These are phyloP conservation scores for Chrysemys picta DNA, from an alignment of 2,113 vertebrate genomes.

Conservation along the genomic window DNA sequence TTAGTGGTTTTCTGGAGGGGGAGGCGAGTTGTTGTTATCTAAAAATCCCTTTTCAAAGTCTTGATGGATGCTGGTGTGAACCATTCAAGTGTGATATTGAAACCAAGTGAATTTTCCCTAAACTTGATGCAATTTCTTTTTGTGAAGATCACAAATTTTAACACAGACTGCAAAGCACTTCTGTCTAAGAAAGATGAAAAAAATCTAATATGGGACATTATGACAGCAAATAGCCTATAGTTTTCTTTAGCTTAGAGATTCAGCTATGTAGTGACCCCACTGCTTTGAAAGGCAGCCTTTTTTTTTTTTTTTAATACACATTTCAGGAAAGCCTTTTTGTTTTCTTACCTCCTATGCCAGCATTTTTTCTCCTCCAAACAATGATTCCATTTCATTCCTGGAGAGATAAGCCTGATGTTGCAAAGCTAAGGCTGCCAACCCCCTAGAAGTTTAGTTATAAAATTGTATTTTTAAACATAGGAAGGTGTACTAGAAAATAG, in stretches of 20 bases:
- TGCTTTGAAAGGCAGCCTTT: background rate
- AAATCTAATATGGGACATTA: conserved; percentile 12
- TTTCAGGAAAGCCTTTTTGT: background rate
- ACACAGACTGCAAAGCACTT: background rate
- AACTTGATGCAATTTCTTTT: conserved; percentile 56
- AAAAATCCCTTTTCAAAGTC: conserved; percentile 53
- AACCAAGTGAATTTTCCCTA: conserved; percentile 27
- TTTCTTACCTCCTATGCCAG: conserved; percentile 5
- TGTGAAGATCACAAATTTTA: background rate
- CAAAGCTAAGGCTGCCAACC: background rate
- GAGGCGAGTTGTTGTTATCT: background rate
- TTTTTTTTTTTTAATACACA: background rate
- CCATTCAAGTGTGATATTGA: conserved; percentile 62
- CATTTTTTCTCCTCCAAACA: conserved; percentile 15
- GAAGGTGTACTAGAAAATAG: background rate
- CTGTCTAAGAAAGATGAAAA: background rate
- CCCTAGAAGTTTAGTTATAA: conserved; percentile 38
- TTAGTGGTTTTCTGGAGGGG: background rate
- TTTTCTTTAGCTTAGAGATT: background rate
- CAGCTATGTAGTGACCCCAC: background rate
- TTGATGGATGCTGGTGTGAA: conserved; percentile 67
- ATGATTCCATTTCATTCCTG: conserved; percentile 15
- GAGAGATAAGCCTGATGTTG: conserved; percentile 9
- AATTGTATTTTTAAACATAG: conserved; percentile 32
- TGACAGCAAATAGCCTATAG: background rate